Evolutionary conservation across 2,113 vertebrate species (phyloP), one percentile per base, ranked within the genome.

Genomic region (Bolborhynchus lineola): DNA sequence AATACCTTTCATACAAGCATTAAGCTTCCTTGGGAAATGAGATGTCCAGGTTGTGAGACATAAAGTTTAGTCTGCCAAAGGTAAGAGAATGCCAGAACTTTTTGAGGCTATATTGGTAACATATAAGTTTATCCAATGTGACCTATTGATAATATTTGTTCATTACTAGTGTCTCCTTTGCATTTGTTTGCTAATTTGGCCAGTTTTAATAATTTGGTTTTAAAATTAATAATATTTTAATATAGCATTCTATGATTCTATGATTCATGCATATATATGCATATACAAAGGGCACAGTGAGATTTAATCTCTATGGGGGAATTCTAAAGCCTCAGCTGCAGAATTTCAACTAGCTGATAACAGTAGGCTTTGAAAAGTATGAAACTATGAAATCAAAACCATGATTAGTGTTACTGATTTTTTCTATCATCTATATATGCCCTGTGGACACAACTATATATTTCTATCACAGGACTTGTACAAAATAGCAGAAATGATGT

Each of bases 381-480:
- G 41, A 92, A 91, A 90, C 49, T 69, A 69, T 85, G 52, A 90
- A 95, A 91, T 82, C 74, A 92, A 35, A 85, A 94, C 87, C 47
- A 82, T 46, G 62, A 94, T 91, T 87, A 80, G 75, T 86, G 68
- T 74, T 90, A 86, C 62, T 90, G 90, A 92, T 96, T 94, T 69
- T 82, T 93, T 13, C 37, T 77, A 49, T 88, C 72, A 81, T 80
- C 49, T 83, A 11, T 88, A 78, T 70, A 52, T 4, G 10, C 26
- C 37, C 49, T 77, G 71, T 65, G 79, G 82, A 95, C 82, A 68
- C 2, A 16, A 79, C 89, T 82, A 68, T 14, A 69, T 63, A n/a
- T 67, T 78, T 15, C 25, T 78, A 15, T 84, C 11, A 11, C 25
- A 74, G 12, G 23, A 94, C 65, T 81, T 63, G 41, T 46, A 77